Base-by-base conservation (phyloP, 1,140 invertebrate genomes). In the Hetaerina americana region DNA sequence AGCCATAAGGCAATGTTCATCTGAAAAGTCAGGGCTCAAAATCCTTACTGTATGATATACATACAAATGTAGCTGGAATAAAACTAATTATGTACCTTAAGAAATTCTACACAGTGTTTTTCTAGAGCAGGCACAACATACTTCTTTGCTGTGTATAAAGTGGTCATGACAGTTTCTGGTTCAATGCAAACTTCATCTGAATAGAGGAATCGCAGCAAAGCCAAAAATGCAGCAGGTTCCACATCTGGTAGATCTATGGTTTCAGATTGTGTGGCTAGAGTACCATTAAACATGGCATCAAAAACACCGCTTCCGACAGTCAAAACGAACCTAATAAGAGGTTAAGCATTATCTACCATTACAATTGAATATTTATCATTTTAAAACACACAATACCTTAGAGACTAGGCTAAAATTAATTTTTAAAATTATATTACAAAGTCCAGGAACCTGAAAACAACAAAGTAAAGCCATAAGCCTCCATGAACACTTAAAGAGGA, bases 251-350 rank as follows among this genome's bases (percentile, higher is more conserved):
- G 81, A 78, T 92, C 90, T 69, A 94, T 90, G 76, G 92, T 88
- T 66, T 87, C 85, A 26, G 89, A 87, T 70, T 84, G 83, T 15
- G 87, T 87, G 0, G 89, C 87, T 73, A 88, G 76, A 6, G 86
- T 87, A 49, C 92, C 89, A 79, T 94, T 92, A 77, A 95, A 94
- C 90, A 94, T 93, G 6, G 91, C 91, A 81, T 94, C 91, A 80
- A 94, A 94, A 1, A 94, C 92, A 3, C 90, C 89, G 80, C 89
- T 92, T 8, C 92, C 91, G 66, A 92, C 89, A 5, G 90, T 90
- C 6, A 95, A 79, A 1, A 95, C 87, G 80, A 94, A 90, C 79
- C 40, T 57, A 1, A n/a, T n/a, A n/a, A n/a, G n/a, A n/a, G n/a
- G n/a, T n/a, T n/a, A n/a, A n/a, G n/a, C n/a, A n/a, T n/a, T n/a